Evolutionary conservation across 2,113 vertebrate species (phyloP).

Genomic region (Antigone vipio): DNA sequence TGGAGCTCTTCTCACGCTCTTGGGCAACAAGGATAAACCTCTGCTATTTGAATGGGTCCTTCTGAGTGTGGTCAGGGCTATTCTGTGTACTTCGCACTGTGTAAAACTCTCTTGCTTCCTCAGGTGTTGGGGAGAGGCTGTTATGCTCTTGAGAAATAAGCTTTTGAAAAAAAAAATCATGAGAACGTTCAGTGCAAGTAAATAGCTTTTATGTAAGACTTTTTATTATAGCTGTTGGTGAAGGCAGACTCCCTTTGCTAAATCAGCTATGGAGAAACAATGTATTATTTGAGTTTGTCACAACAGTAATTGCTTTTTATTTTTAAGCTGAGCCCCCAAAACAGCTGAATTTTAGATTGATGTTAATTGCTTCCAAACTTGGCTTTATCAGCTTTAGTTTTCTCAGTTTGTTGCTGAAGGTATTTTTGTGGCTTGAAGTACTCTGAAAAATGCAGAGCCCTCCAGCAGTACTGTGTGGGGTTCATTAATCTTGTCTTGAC

Average conservation of each 20-base stretch:
- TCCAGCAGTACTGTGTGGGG: neutral
- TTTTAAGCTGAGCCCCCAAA: slow-evolving; percentile 10
- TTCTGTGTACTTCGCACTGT: neutral
- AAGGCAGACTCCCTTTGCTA: neutral
- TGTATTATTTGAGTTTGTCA: neutral
- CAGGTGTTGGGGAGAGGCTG: neutral
- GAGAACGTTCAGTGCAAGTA: neutral
- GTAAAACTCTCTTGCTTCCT: neutral
- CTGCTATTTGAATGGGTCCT: neutral
- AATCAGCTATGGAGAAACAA: neutral
- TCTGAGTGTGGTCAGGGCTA: neutral
- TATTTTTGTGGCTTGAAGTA: neutral
- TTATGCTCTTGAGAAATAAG: neutral
- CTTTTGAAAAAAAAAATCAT: neutral
- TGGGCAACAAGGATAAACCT: neutral
- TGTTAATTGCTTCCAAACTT: slow-evolving; percentile 43
- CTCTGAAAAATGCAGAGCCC: neutral
- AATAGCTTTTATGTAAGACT: neutral
- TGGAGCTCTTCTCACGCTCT: neutral
- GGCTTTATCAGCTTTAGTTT: slow-evolving; percentile 23
- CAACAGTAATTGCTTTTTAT: slow-evolving; percentile 30
- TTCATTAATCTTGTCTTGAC: slow-evolving; percentile 53
- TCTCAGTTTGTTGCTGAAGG: neutral
- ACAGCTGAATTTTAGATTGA: slow-evolving; percentile 20
- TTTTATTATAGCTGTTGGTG: neutral